Evolutionary conservation across 23 tunicate species (phyloP).

Genomic region (Diplosoma virens): DNA sequence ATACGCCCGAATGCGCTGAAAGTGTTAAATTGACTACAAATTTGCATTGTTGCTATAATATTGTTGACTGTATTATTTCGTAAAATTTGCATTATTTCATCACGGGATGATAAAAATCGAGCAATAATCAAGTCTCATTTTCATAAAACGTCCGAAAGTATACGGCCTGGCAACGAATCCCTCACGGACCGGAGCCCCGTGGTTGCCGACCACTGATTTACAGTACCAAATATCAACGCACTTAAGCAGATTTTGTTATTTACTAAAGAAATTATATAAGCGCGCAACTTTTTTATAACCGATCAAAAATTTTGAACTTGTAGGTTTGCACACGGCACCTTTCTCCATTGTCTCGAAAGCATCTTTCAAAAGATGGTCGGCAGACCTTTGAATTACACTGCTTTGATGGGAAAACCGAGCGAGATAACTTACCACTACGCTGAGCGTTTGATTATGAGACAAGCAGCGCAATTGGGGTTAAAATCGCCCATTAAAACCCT

Average conservation of each 20-base stretch:
- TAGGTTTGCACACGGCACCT: conserved; percentile 80
- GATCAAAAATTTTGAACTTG: neutral
- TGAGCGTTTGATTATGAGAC: conserved; percentile 43
- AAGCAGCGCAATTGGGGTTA: conserved; percentile 40
- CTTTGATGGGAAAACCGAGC: conserved; percentile 78
- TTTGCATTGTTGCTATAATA: too few species aligned
- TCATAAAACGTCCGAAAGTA: too few species aligned
- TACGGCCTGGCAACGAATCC: too few species aligned
- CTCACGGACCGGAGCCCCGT: too few species aligned
- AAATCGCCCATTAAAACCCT: conserved; percentile 46
- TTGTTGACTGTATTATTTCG: too few species aligned
- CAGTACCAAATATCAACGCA: neutral
- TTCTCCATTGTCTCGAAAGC: conserved; percentile 72
- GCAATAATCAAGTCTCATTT: too few species aligned
- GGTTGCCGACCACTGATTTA: neutral
- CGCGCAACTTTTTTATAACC: neutral
- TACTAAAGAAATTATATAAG: neutral
- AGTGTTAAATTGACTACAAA: too few species aligned
- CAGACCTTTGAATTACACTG: conserved; percentile 48
- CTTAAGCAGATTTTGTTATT: neutral
- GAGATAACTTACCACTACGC: conserved; percentile 74
- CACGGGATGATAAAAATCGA: too few species aligned
- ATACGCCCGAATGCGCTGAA: too few species aligned
- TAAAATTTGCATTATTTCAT: too few species aligned
- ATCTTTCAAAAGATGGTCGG: conserved; percentile 68